Percentiles rank a stretch among this genome's conserved stretches.
Conservation (phyloP, 2,113 vertebrate species). For the Strigops habroptila region DNA sequence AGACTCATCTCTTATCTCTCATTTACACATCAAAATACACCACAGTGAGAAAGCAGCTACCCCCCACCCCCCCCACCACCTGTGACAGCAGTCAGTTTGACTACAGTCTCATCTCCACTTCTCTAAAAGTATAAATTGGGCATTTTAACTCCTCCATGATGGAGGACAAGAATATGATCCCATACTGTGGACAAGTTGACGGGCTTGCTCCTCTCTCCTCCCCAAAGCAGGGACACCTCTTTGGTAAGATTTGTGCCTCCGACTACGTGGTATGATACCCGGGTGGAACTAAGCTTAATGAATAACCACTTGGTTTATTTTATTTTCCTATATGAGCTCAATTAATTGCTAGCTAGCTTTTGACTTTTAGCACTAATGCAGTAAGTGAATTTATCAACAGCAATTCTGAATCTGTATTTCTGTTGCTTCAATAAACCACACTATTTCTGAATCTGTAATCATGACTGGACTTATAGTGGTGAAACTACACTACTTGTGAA, state of each 20-base stretch:
- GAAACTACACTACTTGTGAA: not conserved
- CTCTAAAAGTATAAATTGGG: too few species aligned
- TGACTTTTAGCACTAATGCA: too few species aligned
- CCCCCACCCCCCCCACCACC: not conserved
- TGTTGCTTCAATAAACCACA: not conserved
- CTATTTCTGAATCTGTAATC: not conserved
- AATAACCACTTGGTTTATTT: too few species aligned
- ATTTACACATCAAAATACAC: too few species aligned
- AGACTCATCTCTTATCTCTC: too few species aligned
- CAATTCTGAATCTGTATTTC: not conserved
- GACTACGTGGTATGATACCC: too few species aligned
- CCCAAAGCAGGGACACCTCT: not conserved
- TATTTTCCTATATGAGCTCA: too few species aligned
- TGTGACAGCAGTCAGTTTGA: not conserved
- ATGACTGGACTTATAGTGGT: not conserved
- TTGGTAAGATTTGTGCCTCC: too few species aligned
- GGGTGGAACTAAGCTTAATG: too few species aligned
- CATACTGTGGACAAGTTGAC: not conserved
- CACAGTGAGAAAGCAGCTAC: too few species aligned
- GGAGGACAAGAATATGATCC: not conserved
- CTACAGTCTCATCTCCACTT: not conserved
- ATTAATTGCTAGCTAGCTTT: too few species aligned
- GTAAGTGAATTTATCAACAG: not conserved
- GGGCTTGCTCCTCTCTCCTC: not conserved
- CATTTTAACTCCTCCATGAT: too few species aligned